phyloP scores from a whole-genome alignment of 92 coral and sea anemone genomes.

The Phenganax marumi region DNA sequence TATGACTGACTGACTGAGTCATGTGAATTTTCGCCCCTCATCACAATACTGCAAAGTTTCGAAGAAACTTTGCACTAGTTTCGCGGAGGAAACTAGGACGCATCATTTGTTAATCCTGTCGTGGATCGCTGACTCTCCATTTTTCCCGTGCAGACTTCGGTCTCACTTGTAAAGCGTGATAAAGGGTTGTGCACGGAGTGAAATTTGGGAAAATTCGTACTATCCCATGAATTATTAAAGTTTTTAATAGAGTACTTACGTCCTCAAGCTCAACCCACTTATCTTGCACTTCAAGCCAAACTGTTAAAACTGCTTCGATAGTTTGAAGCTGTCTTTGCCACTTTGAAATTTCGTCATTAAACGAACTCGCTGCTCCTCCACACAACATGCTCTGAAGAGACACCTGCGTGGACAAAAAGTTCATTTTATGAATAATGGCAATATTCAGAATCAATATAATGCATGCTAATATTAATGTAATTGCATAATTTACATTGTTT shows the following conservation, averaged over 20 bases:
- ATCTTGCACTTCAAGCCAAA: constrained; percentile 97
- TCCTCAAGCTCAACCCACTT: constrained; percentile 97
- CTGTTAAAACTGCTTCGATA: constrained; percentile 87
- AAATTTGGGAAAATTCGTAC: neutral
- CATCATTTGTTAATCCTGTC: too few relatives aligned
- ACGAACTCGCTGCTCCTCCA: constrained; percentile 97
- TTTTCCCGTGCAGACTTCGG: too few relatives aligned
- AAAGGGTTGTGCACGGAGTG: neutral
- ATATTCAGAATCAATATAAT: neutral
- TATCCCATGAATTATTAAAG: neutral
- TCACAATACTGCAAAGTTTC: too few relatives aligned
- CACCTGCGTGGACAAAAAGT: constrained; percentile 56
- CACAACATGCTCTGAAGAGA: constrained; percentile 92
- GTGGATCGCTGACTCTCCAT: too few relatives aligned
- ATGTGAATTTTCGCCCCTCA: too few relatives aligned
- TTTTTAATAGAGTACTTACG: constrained; percentile 53
- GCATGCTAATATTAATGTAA: too few relatives aligned
- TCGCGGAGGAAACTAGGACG: too few relatives aligned
- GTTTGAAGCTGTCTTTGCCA: constrained; percentile 98
- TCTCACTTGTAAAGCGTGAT: too few relatives aligned
- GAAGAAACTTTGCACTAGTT: too few relatives aligned
- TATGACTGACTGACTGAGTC: too few relatives aligned
- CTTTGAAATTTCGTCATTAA: constrained; percentile 91
- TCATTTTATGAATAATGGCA: neutral
- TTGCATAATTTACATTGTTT: too few relatives aligned